phyloP scores from a whole-genome alignment of 2,888 invertebrate species.

The Stenoptilia bipunctidactyla region DNA sequence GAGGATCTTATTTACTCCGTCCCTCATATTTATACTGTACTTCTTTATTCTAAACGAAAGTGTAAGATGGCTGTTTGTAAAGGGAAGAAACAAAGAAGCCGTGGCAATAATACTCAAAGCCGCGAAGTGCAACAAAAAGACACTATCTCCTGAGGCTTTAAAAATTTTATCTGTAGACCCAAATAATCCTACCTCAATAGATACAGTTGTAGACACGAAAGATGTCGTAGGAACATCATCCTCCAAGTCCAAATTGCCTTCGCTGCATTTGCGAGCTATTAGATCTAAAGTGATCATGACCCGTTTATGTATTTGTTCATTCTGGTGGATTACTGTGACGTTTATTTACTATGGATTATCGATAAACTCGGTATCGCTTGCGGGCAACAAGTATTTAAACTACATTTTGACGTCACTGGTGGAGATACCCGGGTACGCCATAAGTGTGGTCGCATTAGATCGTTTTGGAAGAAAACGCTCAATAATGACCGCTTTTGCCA shows the following conservation, averaged over 20 bases:
- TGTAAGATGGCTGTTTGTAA: conserved; percentile 78
- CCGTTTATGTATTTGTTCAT: conserved; percentile 74
- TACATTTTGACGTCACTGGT: conserved; percentile 77
- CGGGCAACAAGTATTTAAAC: conserved; percentile 82
- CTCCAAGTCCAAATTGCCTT: conserved; percentile 14
- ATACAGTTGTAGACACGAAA: conserved; percentile 3
- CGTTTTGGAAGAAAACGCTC: conserved; percentile 70
- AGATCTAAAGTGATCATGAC: conserved; percentile 62
- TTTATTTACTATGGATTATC: conserved; percentile 86
- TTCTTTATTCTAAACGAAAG: conserved; percentile 76
- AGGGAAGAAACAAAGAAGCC: conserved; percentile 65
- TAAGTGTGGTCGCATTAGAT: conserved; percentile 71
- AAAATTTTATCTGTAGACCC: conserved; percentile 36
- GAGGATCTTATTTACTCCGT: conserved; percentile 73
- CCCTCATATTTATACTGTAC: conserved; percentile 72
- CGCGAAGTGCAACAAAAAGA: conserved; percentile 50
- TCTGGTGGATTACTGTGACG: conserved; percentile 85
- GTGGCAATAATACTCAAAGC: conserved; percentile 60
- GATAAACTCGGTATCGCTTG: conserved; percentile 80
- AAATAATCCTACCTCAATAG: conserved; percentile 6
- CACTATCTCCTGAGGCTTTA: conserved; percentile 40
- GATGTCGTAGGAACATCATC: not conserved
- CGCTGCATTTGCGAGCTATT: conserved; percentile 45
- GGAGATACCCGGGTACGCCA: conserved; percentile 75
- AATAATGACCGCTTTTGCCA: conserved; percentile 67